Evolutionary conservation across 2,113 vertebrate species (phyloP).

Genomic region (Egretta garzetta): DNA sequence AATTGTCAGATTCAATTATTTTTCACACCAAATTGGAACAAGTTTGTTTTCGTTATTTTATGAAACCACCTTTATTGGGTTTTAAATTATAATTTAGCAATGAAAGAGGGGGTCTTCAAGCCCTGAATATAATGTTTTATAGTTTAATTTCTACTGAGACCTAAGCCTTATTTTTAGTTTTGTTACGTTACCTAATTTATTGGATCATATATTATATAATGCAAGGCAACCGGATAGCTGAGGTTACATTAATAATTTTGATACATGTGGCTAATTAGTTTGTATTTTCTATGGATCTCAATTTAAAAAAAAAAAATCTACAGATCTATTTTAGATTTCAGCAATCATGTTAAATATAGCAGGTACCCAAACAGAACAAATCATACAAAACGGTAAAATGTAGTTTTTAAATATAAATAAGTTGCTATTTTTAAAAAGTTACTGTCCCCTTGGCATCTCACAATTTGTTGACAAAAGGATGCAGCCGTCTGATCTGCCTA

Average conservation of each 20-base stretch:
- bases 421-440: neutral
- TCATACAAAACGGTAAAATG: neutral
- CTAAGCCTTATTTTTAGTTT: conserved; percentile 49
- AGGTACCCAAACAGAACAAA: neutral
- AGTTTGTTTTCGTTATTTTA: conserved; percentile 21
- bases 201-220: conserved; percentile 61
- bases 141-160: conserved; percentile 68
- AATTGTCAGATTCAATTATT: conserved; percentile 14
- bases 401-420: neutral
- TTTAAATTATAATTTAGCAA: conserved; percentile 18
- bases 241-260: conserved; percentile 70
- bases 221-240: conserved; percentile 51
- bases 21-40: neutral
- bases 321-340: conserved; percentile 52
- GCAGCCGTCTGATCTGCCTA: neutral
- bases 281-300: conserved; percentile 45
- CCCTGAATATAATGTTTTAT: conserved; percentile 53
- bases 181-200: conserved; percentile 66
- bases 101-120: conserved; percentile 36
- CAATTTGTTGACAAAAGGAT: neutral
- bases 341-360: neutral
- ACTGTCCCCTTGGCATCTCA: neutral
- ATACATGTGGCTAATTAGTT: conserved; percentile 73
- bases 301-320: conserved; percentile 6
- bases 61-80: conserved; percentile 14